Base-by-base conservation (phyloP, 2,888 invertebrate species). In the Amblyjoppa fuscipennis region DNA sequence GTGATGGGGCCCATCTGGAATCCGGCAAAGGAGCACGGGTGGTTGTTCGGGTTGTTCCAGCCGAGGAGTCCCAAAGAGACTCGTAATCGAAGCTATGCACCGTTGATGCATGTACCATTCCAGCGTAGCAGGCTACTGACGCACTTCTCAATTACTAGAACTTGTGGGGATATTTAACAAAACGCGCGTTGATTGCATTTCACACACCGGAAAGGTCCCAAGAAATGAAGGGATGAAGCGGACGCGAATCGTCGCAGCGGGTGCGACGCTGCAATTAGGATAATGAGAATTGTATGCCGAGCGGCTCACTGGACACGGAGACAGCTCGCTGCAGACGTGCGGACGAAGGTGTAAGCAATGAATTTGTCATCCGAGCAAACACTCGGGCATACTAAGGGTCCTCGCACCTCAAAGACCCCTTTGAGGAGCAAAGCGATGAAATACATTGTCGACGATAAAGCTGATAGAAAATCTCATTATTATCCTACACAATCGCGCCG, bases 221-320 rank as follows among this genome's bases (percentile, higher is more conserved):
- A 64, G 66, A 81, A 73, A 68, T 34, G 66, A 16, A 53, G 45
- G 49, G 2, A 9, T 20, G 6, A 51, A 9, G 61, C 16, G 20
- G 70, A 31, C 13, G 41, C 31, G 31, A 59, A 20, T 75, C 28
- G 25, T 56, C 64, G 34, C 16, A 7, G 20, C n/a, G 25, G 41
- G 70, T 51, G 75, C 38, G 68, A 53, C 56, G 49, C 51, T 70
- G 81, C 74, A 85, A 85, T 85, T 85, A 75, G 70, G 74, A 81
- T 81, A 78, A 85, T 83, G 83, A 83, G 83, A 83, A 83, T 74
- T 20, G 76, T 41, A 45, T 51, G 59, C 56, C 28, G 56, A 5
- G 11, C 25, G 75, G 73, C 68, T 49, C 59, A 53, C 45, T 49
- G 28, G 45, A 73, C 64, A 31, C 69, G 41, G 66, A 71, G 41